Evolutionary conservation across 2,797 vertebrate species (phyloP).

Genomic region (Poecilia wingei): DNA sequence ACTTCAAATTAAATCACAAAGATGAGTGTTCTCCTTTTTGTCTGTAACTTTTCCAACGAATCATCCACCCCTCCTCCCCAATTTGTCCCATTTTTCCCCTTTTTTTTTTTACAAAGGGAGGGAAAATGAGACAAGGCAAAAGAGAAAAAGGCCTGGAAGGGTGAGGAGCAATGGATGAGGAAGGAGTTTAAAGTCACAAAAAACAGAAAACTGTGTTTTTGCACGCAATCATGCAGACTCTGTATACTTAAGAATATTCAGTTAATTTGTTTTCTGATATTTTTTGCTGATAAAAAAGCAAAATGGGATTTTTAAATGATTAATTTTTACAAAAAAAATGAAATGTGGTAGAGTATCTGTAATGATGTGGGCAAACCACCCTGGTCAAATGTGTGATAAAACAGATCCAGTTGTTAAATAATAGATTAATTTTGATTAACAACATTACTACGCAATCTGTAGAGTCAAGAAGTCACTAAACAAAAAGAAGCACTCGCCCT

Average conservation of each 20-base stretch:
- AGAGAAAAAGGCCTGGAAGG: constrained; percentile 11
- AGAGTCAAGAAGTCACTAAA: neutral
- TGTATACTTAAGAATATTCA: constrained; percentile 25
- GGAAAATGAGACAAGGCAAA: constrained; percentile 29
- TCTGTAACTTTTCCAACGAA: constrained; percentile 30
- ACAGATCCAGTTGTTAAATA: neutral
- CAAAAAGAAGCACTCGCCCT: neutral
- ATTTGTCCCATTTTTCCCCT: constrained; percentile 37
- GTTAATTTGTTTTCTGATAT: neutral
- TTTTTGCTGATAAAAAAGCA: neutral
- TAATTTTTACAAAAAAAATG: neutral
- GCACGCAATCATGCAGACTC: constrained; percentile 33
- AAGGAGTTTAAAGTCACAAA: constrained; percentile 35
- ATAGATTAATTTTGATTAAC: neutral
- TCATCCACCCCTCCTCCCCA: constrained; percentile 47
- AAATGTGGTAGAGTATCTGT: neutral
- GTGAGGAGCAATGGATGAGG: neutral
- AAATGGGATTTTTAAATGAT: neutral
- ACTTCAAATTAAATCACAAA: constrained; percentile 75
- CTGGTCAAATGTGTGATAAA: neutral
- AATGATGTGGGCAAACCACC: neutral
- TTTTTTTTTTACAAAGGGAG: constrained; percentile 15
- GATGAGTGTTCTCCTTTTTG: constrained; percentile 61
- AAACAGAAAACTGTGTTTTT: constrained; percentile 45
- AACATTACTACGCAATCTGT: neutral